Evolutionary conservation across 2,113 vertebrate genomes (phyloP), one percentile per base, ranked within the genome.

Genomic region (Romanogobio albipinnatus): DNA sequence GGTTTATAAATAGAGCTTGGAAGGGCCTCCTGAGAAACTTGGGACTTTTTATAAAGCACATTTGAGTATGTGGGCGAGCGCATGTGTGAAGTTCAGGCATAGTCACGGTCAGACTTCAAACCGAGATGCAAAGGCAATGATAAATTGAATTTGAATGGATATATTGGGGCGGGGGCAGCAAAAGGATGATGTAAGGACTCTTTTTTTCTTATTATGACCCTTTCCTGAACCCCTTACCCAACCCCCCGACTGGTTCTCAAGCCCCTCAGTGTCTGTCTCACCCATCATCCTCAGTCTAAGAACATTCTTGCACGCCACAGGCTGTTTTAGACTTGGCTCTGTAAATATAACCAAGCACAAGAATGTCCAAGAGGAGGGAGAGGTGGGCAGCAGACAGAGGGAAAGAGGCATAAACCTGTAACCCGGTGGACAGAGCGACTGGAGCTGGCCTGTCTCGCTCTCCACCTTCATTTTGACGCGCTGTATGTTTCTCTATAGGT

Each of bases 261-360:
- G 61, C 26, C 61, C 66, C 29, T 71, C 59, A 8, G 64, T 5
- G 64, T 82, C 81, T 78, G 74, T 84, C 58, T 84, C 74, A 56
- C 73, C 83, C 83, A 24, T 76, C 81, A 71, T 56, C 66, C 81
- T 71, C 66, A 14, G 81, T 58, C n/a, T 1, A 53, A 81, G 36
- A 29, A 64, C 62, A 47, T 64, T 73, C 61, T 70, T 61, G 24
- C 84, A 85, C 62, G 84, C 78, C 84, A 80, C 36, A 17, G 66
- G 59, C 76, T 81, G 79, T 36, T 86, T 86, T 81, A 82, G 71
- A 58, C 74, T 66, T 14, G 51, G 79, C 71, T 86, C 49, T 86
- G 85, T 82, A 86, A 82, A 82, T 82, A 86, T 82, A 81, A 82
- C 79, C 62, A 53, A 70, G 58, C n/a, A 8, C 47, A 76, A 58